phyloP scores from a whole-genome alignment of 2,888 invertebrate species.

The Clistopyga incitator region DNA sequence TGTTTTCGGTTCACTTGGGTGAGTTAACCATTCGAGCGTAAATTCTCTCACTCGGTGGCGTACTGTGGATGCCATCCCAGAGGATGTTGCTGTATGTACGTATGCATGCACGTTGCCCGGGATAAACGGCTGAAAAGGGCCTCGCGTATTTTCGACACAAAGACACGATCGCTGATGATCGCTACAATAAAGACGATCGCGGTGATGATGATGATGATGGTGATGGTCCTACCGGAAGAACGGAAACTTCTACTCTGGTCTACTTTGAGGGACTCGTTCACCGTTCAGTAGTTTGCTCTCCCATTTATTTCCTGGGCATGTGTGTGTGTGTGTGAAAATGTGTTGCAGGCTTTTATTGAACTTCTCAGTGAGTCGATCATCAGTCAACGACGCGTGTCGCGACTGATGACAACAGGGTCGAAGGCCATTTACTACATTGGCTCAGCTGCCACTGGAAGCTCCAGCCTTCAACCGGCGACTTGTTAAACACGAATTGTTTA shows the following conservation, averaged over 20 bases:
- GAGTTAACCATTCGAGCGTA: conserved; percentile 51
- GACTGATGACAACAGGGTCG: conserved; percentile 51
- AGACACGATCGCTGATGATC: conserved; percentile 52
- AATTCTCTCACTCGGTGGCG: conserved; percentile 25
- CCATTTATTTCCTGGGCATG: background rate
- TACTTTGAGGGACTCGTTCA: conserved; percentile 12
- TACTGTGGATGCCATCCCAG: conserved; percentile 3
- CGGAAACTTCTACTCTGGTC: background rate
- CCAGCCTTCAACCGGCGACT: conserved; percentile 19
- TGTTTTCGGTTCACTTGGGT: conserved; percentile 53
- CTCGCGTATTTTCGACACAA: conserved; percentile 51
- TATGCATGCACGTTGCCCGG: conserved; percentile 19
- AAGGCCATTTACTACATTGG: conserved; percentile 45
- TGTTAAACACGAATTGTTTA: conserved; percentile 16
- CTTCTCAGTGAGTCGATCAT: conserved; percentile 55
- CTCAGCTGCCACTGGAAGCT: conserved; percentile 43
- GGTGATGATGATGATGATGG: conserved; percentile 49
- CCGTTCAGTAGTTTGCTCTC: conserved; percentile 41
- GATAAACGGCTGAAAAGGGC: conserved; percentile 62
- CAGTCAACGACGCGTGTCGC: conserved; percentile 60
- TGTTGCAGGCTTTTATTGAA: conserved; percentile 35
- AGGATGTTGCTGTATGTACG: conserved; percentile 19
- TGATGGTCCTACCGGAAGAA: background rate
- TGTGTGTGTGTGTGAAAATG: background rate
- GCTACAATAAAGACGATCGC: conserved; percentile 57